Base-by-base conservation (phyloP, 2,113 vertebrate species). In the Dicaeum eximium region DNA sequence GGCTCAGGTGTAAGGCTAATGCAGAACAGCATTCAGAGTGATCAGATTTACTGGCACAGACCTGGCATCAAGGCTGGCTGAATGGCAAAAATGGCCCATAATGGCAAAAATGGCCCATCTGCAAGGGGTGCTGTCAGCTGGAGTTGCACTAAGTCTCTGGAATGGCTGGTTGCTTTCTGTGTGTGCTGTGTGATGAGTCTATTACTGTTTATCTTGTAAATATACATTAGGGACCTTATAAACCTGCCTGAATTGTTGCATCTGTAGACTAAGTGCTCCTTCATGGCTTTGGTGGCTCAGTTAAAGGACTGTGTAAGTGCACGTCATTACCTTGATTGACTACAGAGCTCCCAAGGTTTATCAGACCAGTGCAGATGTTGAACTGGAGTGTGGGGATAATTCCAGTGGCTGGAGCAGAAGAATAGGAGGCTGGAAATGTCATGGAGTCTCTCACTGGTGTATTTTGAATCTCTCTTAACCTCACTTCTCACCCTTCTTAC, bases 381-480 rank as follows among this genome's bases (percentile, higher is more conserved):
- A 82, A 58, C 70, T 45, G 77, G 78, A 80, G 79, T 13, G 35
- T 66, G 85, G 62, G 47, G 75, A 44, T 80, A 65, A 91, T 95
- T 95, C 28, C 13, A 54, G 58, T 58, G 65, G 62, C 81, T 77
- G 22, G 42, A 85, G 54, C 70, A 80, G 84, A 80, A 86, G 91
- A 95, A 93, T 50, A 72, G 78, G 62, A 90, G 81, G 71, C 54
- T 89, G 66, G 50, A 92, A 87, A 94, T 91, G 94, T 94, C 89
- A 82, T 37, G 62, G 81, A 80, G 62, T 51, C 78, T 93, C 74
- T 92, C 61, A 57, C 51, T 73, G 70, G 37, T 79, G 58, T 91
- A 40, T 87, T 95, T 57, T 61, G 84, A 85, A 74, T 81, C n/a
- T 93, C 71, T 93, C 66, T 93, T 86, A 96, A 95, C 90, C 88